Evolutionary conservation across 2,888 invertebrate species (phyloP), one percentile per base, ranked within the genome.

Genomic region (Dione vanillae): DNA sequence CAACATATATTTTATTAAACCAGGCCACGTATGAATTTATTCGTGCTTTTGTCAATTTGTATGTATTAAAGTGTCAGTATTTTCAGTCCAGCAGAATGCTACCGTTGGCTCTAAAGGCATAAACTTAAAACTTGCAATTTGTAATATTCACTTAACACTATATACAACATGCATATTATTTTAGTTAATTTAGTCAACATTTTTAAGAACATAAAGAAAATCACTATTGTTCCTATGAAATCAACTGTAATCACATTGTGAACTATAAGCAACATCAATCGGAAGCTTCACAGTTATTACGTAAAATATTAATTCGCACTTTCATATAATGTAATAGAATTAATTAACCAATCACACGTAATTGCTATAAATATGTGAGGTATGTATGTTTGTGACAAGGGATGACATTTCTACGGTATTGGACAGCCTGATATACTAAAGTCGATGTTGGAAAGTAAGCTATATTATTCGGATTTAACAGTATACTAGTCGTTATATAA

Each of bases 341-440:
- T 64, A 64, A 69, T 69, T 69, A 64, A 69, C 54, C 52, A 52
- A 69, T 65, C 45, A 59, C 20, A 45, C 41, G 59, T 70, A 70
- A 67, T 67, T 67, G 67, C 67, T 62, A 68, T 68, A 68, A 67
- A 70, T 70, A 70, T 62, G 51, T 27, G 47, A 61, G 41, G 11
- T 52, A 65, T 66, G 65, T 58, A 49, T 71, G 62, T 8, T 47
- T n/a, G 37, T 69, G 72, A 72, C 69, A 69, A 62, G 69, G 69
- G 69, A 65, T 68, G 69, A 69, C 69, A 43, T 61, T 66, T 61
- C 71, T 59, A 56, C 56, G 19, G 62, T 41, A 37, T 52, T 51
- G 41, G 19, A 58, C 49, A 20, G 43, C 12, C 51, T 45, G 43
- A 59, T 71, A 45, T 37, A 41, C 11, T 59, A 52, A 65, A 20